These are phyloP conservation scores for Portevinia maculata DNA, from an alignment of 2,888 invertebrate genomes.

Conservation along the genomic window DNA sequence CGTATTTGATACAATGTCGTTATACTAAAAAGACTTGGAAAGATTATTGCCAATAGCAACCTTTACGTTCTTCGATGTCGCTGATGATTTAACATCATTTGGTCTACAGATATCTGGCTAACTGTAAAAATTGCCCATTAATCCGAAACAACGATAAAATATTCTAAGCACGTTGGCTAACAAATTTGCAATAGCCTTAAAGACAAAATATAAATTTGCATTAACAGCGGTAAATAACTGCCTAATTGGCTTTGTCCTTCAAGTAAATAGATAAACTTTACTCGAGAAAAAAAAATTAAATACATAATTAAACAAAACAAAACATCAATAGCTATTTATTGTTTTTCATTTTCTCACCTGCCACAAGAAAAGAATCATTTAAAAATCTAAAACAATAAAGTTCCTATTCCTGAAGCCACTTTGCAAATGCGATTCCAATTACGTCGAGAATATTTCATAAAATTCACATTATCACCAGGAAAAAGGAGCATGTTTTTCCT, in stretches of 20 bases:
- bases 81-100: too few species aligned
- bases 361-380: background rate
- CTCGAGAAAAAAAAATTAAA: background rate
- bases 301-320: constrained; percentile 36
- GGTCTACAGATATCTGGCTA: too few species aligned
- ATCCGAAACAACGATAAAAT: background rate
- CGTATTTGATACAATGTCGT: too few species aligned
- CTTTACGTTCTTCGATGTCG: too few species aligned
- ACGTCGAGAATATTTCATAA: constrained; percentile 69
- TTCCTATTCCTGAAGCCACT: constrained; percentile 1
- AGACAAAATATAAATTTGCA: constrained; percentile 22
- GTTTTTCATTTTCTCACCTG: background rate
- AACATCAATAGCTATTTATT: background rate
- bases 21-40: too few species aligned
- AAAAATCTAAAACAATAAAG: constrained; percentile 17
- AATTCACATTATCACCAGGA: constrained; percentile 64
- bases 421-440: constrained; percentile 52
- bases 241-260: background rate
- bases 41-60: too few species aligned
- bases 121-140: too few species aligned
- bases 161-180: constrained; percentile 23
- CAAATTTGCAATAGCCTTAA: constrained; percentile 1
- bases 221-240: background rate
- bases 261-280: background rate
- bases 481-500: constrained; percentile 20